Conservation (phyloP, 2,113 vertebrate species). For the Myrmecobius fasciatus region DNA sequence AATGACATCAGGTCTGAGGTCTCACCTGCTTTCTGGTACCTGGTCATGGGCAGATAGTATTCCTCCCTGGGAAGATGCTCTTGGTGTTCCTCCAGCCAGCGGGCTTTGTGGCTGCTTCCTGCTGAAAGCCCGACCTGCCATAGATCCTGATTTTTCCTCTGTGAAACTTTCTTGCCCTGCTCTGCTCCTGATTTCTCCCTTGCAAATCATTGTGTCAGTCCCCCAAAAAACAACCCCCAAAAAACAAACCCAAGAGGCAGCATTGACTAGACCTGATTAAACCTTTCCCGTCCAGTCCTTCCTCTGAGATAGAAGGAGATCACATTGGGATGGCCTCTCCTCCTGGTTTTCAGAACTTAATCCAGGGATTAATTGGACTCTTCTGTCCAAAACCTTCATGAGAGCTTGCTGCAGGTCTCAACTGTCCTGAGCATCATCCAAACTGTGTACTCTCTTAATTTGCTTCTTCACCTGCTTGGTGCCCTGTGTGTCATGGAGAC, state of each 20-base stretch:
- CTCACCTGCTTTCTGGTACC: background rate
- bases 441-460: background rate
- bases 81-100: background rate
- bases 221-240: background rate
- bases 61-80: background rate
- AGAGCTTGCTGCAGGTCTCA: no score
- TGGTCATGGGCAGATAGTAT: background rate
- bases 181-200: background rate
- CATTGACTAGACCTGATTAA: background rate
- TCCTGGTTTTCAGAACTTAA: background rate
- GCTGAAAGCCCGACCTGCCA: background rate
- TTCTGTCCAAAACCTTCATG: background rate
- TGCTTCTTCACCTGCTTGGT: background rate
- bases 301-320: background rate
- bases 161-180: background rate
- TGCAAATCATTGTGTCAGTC: background rate
- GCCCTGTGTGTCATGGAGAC: rapidly evolving
- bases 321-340: background rate
- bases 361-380: background rate
- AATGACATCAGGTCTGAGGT: background rate
- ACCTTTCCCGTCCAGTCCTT: background rate
- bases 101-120: background rate
- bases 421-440: background rate
- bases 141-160: background rate
- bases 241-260: background rate